Conservation (phyloP, 2,888 invertebrate genomes). For the Hanleya hanleyi region DNA sequence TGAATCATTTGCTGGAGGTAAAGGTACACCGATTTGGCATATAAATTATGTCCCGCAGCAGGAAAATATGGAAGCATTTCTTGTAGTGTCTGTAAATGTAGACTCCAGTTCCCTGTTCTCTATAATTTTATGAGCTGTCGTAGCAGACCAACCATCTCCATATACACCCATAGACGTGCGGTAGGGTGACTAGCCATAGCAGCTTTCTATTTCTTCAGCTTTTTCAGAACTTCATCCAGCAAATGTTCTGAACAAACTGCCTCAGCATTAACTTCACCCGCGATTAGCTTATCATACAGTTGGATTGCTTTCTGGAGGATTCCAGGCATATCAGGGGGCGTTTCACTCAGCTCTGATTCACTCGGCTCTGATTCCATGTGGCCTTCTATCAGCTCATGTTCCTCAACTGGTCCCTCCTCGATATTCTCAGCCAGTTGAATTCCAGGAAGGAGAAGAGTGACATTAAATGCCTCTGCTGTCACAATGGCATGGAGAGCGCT, state of each 20-base stretch:
- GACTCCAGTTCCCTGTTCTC: slow-evolving; percentile 20
- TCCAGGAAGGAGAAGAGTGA: neutral
- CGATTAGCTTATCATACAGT: neutral
- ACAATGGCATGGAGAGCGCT: slow-evolving; percentile 12
- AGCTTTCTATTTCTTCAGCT: slow-evolving; percentile 8
- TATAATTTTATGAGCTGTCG: slow-evolving; percentile 28
- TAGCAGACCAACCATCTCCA: slow-evolving; percentile 27
- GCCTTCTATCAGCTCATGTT: neutral
- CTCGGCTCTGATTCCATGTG: neutral
- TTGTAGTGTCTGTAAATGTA: slow-evolving; percentile 18
- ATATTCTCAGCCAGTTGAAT: neutral
- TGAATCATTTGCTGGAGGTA: slow-evolving; percentile 33
- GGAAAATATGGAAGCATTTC: slow-evolving; percentile 36
- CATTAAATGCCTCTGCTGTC: neutral
- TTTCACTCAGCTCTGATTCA: neutral
- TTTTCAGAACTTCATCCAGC: neutral
- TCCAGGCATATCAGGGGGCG: neutral
- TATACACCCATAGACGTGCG: slow-evolving; percentile 22
- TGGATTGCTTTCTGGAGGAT: neutral
- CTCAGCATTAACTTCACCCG: neutral
- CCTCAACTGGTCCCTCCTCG: neutral
- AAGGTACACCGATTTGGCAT: slow-evolving; percentile 34
- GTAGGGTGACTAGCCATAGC: slow-evolving; percentile 2
- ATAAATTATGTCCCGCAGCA: slow-evolving; percentile 39
- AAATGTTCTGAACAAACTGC: neutral